Evolutionary conservation across 2,888 invertebrate species (phyloP).

Genomic region (Agrotis segetum): DNA sequence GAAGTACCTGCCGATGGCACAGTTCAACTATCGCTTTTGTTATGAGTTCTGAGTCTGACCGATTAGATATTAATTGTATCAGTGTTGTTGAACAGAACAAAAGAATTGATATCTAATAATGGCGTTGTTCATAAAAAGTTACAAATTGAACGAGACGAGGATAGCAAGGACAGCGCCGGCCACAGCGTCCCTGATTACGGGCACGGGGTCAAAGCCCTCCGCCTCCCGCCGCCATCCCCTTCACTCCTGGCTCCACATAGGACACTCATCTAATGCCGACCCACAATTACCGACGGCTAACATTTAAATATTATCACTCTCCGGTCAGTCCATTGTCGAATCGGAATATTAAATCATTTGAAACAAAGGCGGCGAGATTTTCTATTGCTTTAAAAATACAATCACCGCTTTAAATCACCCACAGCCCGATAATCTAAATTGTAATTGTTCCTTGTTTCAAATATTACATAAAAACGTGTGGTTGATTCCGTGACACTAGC

Average conservation of each 20-base stretch:
- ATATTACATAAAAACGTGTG: conserved; percentile 63
- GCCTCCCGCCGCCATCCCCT: conserved; percentile 61
- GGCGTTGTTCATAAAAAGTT: conserved; percentile 42
- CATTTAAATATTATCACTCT: conserved; percentile 62
- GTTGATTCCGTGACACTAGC: conserved; percentile 74
- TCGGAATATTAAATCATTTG: conserved; percentile 50
- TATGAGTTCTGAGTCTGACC: conserved; percentile 49
- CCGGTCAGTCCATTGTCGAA: conserved; percentile 49
- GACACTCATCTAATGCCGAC: conserved; percentile 63
- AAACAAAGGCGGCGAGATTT: conserved; percentile 36
- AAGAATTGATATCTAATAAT: conserved; percentile 51
- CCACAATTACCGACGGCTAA: conserved; percentile 62
- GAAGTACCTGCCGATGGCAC: conserved; percentile 69
- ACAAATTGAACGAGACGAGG: conserved; percentile 44
- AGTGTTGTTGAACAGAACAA: conserved; percentile 39
- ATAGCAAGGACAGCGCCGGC: conserved; percentile 61
- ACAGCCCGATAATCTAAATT: conserved; percentile 41
- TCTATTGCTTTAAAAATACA: conserved; percentile 17
- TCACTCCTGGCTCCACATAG: conserved; percentile 63
- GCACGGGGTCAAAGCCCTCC: conserved; percentile 80
- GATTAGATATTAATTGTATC: conserved; percentile 66
- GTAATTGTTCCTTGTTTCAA: conserved; percentile 53
- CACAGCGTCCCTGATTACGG: conserved; percentile 76
- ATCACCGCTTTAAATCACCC: conserved; percentile 18
- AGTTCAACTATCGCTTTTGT: conserved; percentile 76